These are phyloP conservation scores for Rhagonycha lutea DNA, from an alignment of 2,888 invertebrate species.

Conservation along the genomic window DNA sequence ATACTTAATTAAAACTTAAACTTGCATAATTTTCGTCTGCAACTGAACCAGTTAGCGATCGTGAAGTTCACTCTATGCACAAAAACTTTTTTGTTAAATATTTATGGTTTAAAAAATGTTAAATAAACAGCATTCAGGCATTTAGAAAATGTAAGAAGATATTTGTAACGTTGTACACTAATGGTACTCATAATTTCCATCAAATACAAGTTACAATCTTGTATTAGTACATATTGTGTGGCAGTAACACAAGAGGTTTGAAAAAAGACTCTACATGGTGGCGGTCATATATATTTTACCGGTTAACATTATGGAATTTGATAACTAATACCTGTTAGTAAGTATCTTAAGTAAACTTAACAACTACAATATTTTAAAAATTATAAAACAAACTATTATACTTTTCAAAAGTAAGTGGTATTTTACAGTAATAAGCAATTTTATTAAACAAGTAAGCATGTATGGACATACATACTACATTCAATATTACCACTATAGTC, in stretches of 20 bases:
- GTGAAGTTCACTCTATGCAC: too few species aligned
- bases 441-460: neutral
- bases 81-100: neutral
- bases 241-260: slow-evolving; percentile 39
- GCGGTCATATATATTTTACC: slow-evolving; percentile 42
- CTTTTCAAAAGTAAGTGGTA: neutral
- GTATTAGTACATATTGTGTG: slow-evolving; percentile 48
- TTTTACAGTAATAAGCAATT: neutral
- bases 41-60: too few species aligned
- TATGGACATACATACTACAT: neutral
- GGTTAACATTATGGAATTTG: slow-evolving; percentile 41
- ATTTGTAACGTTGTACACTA: slow-evolving; percentile 50
- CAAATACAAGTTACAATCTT: slow-evolving; percentile 47
- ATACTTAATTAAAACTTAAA: too few species aligned
- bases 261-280: slow-evolving; percentile 37
- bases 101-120: slow-evolving; percentile 37
- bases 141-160: slow-evolving; percentile 44
- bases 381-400: neutral
- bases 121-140: neutral
- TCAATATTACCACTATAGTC: too few species aligned
- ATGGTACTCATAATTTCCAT: slow-evolving; percentile 50
- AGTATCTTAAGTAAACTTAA: slow-evolving; percentile 3
- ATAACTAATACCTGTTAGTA: slow-evolving; percentile 5
- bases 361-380: neutral
- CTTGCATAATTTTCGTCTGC: too few species aligned